phyloP scores from a whole-genome alignment of 2,888 invertebrate genomes.

The Eupithecia centaureata region DNA sequence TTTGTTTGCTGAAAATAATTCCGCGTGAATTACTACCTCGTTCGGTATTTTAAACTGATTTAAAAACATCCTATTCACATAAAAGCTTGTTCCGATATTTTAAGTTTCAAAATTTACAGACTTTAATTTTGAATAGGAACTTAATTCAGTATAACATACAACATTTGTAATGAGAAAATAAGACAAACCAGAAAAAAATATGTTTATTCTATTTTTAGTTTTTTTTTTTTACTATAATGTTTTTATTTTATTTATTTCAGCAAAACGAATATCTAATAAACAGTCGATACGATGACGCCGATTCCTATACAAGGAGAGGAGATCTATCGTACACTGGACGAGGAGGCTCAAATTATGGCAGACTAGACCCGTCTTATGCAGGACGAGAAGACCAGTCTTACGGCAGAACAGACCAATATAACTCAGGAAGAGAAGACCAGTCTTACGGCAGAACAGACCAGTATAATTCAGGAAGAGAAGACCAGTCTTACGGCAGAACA shows the following conservation, averaged over 20 bases:
- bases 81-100: too few relatives aligned
- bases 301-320: not conserved
- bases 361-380: not conserved
- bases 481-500: not conserved
- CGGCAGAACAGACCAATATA: not conserved
- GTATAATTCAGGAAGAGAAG: not conserved
- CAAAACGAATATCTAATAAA: slow-evolving; percentile 22
- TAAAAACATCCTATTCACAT: too few relatives aligned
- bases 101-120: too few relatives aligned
- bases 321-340: not conserved
- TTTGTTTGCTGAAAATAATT: too few relatives aligned
- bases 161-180: not conserved
- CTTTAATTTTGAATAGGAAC: not conserved
- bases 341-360: not conserved
- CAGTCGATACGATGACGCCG: not conserved
- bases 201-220: not conserved
- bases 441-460: not conserved
- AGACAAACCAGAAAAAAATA: not conserved
- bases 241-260: slow-evolving; percentile 14
- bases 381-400: not conserved
- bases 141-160: not conserved
- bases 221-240: not conserved
- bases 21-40: too few relatives aligned
- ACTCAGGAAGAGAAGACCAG: not conserved
- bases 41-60: too few relatives aligned